Evolutionary conservation across 1,140 invertebrate genomes (phyloP).

Genomic region (Matsumurasca onukii): DNA sequence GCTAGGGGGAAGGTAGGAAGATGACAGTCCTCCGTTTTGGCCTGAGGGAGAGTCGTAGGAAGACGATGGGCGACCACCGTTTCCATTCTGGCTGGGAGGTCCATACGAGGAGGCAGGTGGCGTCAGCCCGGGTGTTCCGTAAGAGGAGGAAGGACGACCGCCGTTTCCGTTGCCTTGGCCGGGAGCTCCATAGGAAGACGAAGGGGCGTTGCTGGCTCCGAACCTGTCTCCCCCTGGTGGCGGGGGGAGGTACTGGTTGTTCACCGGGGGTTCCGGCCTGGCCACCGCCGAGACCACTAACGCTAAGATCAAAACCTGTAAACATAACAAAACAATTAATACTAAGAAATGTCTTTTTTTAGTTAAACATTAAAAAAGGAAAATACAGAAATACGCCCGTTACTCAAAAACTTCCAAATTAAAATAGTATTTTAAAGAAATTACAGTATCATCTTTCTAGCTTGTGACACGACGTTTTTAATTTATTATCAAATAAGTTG

Average conservation of each 20-base stretch:
- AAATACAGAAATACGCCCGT: too few species aligned
- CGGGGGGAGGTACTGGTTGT: neutral
- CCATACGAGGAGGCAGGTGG: constrained; percentile 12
- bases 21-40: too few species aligned
- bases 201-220: neutral
- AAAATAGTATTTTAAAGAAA: too few species aligned
- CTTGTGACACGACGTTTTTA: too few species aligned
- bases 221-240: neutral
- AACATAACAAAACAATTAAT: too few species aligned
- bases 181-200: constrained; percentile 22
- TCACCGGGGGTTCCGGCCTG: constrained; percentile 29
- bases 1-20: neutral
- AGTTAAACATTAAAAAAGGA: too few species aligned
- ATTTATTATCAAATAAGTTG: too few species aligned
- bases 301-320: constrained; percentile 6
- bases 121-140: constrained; percentile 42
- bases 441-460: too few species aligned
- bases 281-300: constrained; percentile 20
- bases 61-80: too few species aligned
- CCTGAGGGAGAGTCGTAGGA: too few species aligned
- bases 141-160: constrained; percentile 41
- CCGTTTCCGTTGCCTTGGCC: neutral
- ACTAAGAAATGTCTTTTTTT: too few species aligned
- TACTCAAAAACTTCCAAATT: too few species aligned
- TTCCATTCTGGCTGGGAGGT: constrained; percentile 7